Percentiles rank a stretch among this genome's conserved stretches.
phyloP scores from a whole-genome alignment of 2,797 vertebrate genomes.

The Acanthis flammea region DNA sequence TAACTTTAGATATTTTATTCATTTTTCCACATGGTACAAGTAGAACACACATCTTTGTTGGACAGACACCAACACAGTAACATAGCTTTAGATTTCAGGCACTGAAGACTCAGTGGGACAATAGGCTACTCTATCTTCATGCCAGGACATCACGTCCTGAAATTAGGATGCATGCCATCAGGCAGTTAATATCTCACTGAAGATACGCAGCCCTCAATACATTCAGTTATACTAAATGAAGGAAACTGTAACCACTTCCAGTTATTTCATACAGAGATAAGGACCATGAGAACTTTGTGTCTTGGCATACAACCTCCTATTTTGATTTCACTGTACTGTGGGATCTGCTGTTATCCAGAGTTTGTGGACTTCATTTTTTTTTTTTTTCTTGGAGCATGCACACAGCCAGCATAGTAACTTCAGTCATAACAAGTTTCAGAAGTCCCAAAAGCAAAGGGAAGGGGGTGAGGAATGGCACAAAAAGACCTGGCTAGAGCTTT shows the following conservation, averaged over 20 bases:
- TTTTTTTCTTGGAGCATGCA: background rate
- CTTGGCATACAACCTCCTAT: constrained; percentile 48
- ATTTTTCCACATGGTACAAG: constrained; percentile 76
- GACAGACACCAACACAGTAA: constrained; percentile 69
- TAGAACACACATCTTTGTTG: constrained; percentile 73
- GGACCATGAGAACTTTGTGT: constrained; percentile 39
- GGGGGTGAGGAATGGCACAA: background rate
- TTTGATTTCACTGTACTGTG: constrained; percentile 37
- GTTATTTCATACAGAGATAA: constrained; percentile 43
- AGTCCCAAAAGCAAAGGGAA: background rate
- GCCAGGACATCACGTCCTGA: constrained; percentile 36
- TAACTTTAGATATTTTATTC: constrained; percentile 76
- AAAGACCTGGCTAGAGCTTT: background rate
- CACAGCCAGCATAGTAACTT: background rate
- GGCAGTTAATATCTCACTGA: constrained; percentile 23
- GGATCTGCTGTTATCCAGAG: constrained; percentile 44
- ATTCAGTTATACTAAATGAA: background rate
- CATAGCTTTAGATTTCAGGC: constrained; percentile 62
- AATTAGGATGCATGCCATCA: constrained; percentile 39
- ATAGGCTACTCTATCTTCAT: constrained; percentile 43
- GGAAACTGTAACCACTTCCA: constrained; percentile 42
- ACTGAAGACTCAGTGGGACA: constrained; percentile 43
- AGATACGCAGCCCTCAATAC: constrained; percentile 19
- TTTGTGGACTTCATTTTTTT: background rate
- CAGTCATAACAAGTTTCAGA: constrained; percentile 8